Evolutionary conservation across 2,888 invertebrate genomes (phyloP).

Genomic region (Maniola hyperantus): DNA sequence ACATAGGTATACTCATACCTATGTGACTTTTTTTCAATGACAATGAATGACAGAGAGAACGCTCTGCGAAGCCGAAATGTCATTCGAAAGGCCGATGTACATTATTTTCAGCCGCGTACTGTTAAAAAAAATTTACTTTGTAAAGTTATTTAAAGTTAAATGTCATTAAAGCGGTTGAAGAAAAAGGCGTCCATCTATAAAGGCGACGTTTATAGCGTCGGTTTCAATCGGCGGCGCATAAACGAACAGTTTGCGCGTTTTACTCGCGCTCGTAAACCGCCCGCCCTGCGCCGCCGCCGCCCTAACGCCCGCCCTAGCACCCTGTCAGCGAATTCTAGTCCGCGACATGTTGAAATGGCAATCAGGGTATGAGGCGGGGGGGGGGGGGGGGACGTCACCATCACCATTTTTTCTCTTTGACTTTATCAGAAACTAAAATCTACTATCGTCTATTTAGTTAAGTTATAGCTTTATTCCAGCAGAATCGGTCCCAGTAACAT

Average conservation of each 20-base stretch:
- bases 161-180: slow-evolving; percentile 20
- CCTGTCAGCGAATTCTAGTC: slow-evolving; percentile 14
- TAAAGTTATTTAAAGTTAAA: neutral
- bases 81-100: too few species aligned
- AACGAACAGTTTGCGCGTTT: slow-evolving; percentile 79
- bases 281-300: slow-evolving; percentile 31
- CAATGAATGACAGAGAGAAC: too few species aligned
- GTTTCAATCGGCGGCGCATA: slow-evolving; percentile 59
- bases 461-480: neutral
- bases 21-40: too few species aligned
- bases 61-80: too few species aligned
- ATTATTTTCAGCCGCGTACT: too few species aligned
- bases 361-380: too few species aligned
- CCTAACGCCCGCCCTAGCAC: neutral
- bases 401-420: too few species aligned
- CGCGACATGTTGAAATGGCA: neutral
- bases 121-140: too few species aligned
- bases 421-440: too few species aligned
- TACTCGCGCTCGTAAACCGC: slow-evolving; percentile 74
- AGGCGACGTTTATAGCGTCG: slow-evolving; percentile 34
- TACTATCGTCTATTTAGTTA: neutral
- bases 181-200: slow-evolving; percentile 32
- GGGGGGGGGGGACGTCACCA: too few species aligned
- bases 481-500: slow-evolving; percentile 1
- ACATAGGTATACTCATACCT: too few species aligned